A percentile compares a stretch with the other conserved stretches of the same genome.
phyloP scores from a whole-genome alignment of 2,888 invertebrate species.

The Orthosia gothica region DNA sequence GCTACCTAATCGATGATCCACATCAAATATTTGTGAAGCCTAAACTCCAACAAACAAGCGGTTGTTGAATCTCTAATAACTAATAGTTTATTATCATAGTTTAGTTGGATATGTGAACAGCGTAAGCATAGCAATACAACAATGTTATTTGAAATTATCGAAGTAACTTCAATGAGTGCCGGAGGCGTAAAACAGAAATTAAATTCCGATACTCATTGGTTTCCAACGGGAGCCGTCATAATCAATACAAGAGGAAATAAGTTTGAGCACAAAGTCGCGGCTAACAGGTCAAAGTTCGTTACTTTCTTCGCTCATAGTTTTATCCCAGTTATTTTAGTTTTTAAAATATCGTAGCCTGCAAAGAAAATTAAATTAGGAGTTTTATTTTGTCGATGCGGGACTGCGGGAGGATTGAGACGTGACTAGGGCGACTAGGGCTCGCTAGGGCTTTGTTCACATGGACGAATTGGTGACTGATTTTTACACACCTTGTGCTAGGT shows the following conservation, averaged over 20 bases:
- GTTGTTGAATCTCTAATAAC: slow-evolving; percentile 53
- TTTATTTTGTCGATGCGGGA: slow-evolving; percentile 22
- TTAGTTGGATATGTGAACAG: slow-evolving; percentile 45
- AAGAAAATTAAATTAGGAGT: slow-evolving; percentile 25
- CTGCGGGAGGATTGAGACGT: slow-evolving; percentile 13
- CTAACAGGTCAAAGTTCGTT: slow-evolving; percentile 57
- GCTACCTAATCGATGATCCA: slow-evolving; percentile 19
- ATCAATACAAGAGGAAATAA: slow-evolving; percentile 73
- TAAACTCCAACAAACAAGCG: slow-evolving; percentile 39
- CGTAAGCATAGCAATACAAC: slow-evolving; percentile 40
- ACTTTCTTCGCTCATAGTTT: slow-evolving; percentile 48
- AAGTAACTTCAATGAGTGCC: slow-evolving; percentile 58
- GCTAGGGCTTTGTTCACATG: background rate
- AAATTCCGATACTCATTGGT: slow-evolving; percentile 74
- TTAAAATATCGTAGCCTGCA: slow-evolving; percentile 28
- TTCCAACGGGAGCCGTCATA: slow-evolving; percentile 69
- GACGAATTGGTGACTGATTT: background rate
- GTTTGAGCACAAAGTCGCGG: slow-evolving; percentile 55
- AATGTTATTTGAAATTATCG: slow-evolving; percentile 69
- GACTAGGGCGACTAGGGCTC: slow-evolving; percentile 1
- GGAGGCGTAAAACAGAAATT: slow-evolving; percentile 68
- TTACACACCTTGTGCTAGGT: background rate
- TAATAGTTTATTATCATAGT: slow-evolving; percentile 51
- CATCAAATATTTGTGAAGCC: slow-evolving; percentile 39
- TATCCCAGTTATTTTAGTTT: slow-evolving; percentile 49